These are phyloP conservation scores for Fopius arisanus DNA, from an alignment of 1,140 invertebrate species.

Conservation along the genomic window DNA sequence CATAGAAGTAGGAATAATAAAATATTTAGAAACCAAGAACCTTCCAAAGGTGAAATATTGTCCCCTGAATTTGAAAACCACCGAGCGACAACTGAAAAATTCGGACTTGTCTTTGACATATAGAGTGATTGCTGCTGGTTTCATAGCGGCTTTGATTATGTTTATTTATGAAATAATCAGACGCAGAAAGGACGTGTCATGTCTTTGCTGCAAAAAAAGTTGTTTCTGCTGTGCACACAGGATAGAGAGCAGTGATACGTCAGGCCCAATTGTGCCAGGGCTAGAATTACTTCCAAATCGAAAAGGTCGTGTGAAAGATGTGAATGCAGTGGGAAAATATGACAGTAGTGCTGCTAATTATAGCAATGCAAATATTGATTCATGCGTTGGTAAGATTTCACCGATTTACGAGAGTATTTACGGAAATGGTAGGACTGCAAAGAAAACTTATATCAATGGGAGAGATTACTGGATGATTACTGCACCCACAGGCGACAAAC, in stretches of 20 bases:
- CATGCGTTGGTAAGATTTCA: constrained; percentile 10
- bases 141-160: constrained; percentile 67
- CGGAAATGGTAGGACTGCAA: constrained; percentile 29
- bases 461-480: constrained; percentile 75
- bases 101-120: constrained; percentile 77
- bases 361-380: constrained; percentile 3
- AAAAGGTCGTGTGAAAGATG: not conserved
- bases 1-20: constrained; percentile 77
- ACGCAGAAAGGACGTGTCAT: not conserved
- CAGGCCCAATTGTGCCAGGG: too few species aligned
- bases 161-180: constrained; percentile 71
- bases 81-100: constrained; percentile 77
- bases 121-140: constrained; percentile 70
- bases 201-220: not conserved
- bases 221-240: not conserved
- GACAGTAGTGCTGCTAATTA: not conserved
- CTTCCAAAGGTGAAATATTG: constrained; percentile 78
- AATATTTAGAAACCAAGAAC: constrained; percentile 66
- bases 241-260: too few species aligned
- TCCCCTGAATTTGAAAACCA: constrained; percentile 79
- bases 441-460: constrained; percentile 73
- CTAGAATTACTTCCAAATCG: not conserved
- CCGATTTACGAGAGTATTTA: constrained; percentile 30
- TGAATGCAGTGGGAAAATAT: not conserved
- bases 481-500: constrained; percentile 67